Conservation (phyloP, 2,113 vertebrate genomes). For the Zosterops lateralis region DNA sequence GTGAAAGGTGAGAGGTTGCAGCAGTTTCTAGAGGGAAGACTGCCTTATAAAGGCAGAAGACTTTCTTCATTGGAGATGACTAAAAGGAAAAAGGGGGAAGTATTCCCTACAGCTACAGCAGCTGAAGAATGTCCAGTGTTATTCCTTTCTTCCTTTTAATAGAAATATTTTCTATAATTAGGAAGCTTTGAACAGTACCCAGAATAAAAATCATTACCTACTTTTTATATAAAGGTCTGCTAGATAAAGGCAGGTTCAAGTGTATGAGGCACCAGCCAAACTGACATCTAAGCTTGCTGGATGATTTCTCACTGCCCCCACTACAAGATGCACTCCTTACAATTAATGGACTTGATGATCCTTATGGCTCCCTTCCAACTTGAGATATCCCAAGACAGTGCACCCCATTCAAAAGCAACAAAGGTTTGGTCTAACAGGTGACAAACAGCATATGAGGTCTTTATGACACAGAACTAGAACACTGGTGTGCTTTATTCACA, state of each 20-base stretch:
- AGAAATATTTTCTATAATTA: not conserved
- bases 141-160: not conserved
- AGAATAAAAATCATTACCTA: not conserved
- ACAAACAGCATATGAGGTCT: not conserved
- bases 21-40: not conserved
- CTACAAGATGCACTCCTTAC: not conserved
- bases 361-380: not conserved
- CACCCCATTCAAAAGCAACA: not conserved
- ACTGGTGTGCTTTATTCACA: not conserved
- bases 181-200: not conserved
- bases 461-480: not conserved
- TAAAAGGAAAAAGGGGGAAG: not conserved
- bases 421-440: not conserved
- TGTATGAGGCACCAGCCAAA: not conserved
- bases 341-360: not conserved
- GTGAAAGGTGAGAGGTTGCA: not conserved
- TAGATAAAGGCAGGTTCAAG: not conserved
- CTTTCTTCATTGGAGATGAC: not conserved
- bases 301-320: not conserved
- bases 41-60: slow-evolving; percentile 8
- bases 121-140: not conserved
- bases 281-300: not conserved
- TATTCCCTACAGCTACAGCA: not conserved
- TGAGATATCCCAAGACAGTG: not conserved
- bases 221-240: not conserved